A percentile compares a stretch with the other conserved stretches of the same genome.
These are phyloP conservation scores for Dissostichus mawsoni DNA, from an alignment of 2,113 vertebrate species.

Conservation along the genomic window DNA sequence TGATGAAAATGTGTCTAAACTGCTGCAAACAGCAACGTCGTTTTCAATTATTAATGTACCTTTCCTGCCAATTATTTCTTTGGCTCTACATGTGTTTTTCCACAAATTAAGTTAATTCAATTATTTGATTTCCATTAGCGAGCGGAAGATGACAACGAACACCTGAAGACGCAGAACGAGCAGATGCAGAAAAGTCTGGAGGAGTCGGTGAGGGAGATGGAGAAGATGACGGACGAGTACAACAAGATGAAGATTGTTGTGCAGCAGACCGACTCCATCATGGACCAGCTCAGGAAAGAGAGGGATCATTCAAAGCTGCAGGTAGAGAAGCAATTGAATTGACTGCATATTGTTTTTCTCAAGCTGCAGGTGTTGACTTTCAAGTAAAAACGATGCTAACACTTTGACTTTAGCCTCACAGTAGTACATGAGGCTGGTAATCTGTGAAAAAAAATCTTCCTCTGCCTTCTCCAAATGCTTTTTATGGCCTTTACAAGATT, in stretches of 20 bases:
- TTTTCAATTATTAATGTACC: not conserved
- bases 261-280: conserved; percentile 89
- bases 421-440: too few relatives aligned
- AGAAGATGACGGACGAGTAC: conserved; percentile 97
- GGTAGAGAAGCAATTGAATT: conserved; percentile 75
- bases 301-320: conserved; percentile 91
- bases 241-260: conserved; percentile 96
- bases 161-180: conserved; percentile 89
- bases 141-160: conserved; percentile 72
- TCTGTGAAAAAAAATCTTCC: too few relatives aligned
- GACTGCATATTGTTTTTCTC: not conserved
- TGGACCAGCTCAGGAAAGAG: conserved; percentile 94
- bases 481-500: too few relatives aligned
- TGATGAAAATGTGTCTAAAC: not conserved
- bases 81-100: not conserved
- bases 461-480: too few relatives aligned
- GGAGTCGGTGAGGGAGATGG: conserved; percentile 96
- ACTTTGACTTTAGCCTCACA: too few relatives aligned
- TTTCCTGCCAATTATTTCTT: not conserved
- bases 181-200: conserved; percentile 94
- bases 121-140: conserved; percentile 59
- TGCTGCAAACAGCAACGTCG: conserved; percentile 3
- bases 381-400: too few relatives aligned
- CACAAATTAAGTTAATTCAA: not conserved
- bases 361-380: too few relatives aligned